phyloP scores from a whole-genome alignment of 2,113 vertebrate species.

The Plotosus lineatus region DNA sequence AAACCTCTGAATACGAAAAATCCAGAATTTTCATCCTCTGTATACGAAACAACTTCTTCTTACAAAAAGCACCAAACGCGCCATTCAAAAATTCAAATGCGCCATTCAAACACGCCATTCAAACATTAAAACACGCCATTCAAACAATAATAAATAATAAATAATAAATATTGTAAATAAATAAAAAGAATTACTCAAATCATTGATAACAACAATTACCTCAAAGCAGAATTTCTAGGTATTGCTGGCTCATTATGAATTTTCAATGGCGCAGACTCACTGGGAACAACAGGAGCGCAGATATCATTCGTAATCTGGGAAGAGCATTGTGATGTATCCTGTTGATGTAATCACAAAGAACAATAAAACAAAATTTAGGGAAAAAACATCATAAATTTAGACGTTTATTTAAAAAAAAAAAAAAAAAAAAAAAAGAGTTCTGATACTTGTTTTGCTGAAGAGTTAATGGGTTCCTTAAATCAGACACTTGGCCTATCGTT shows the following conservation, averaged over 20 bases:
- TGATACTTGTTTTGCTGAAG: not conserved
- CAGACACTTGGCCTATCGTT: not conserved
- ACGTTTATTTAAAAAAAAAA: too few relatives aligned
- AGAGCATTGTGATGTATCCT: not conserved
- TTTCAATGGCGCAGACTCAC: not conserved
- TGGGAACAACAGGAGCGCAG: slow-evolving; percentile 5
- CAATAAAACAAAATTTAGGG: not conserved
- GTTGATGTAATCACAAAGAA: not conserved
- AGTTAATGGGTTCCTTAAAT: not conserved
- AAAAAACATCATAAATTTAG: not conserved
- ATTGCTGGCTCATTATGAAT: slow-evolving; percentile 13
- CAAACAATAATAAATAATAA: not conserved
- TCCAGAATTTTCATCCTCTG: too few relatives aligned
- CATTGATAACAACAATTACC: not conserved
- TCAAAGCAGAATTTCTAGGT: not conserved
- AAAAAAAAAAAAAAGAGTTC: too few relatives aligned
- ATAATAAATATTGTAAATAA: not conserved
- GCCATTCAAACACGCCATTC: too few relatives aligned
- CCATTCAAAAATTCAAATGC: too few relatives aligned
- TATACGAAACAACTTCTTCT: too few relatives aligned
- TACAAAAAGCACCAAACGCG: too few relatives aligned
- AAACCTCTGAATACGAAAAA: too few relatives aligned
- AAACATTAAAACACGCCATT: too few relatives aligned
- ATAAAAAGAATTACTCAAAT: not conserved
- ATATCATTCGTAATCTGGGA: not conserved